These are phyloP conservation scores for Casuarius casuarius DNA, from an alignment of 2,113 vertebrate genomes.

Conservation along the genomic window DNA sequence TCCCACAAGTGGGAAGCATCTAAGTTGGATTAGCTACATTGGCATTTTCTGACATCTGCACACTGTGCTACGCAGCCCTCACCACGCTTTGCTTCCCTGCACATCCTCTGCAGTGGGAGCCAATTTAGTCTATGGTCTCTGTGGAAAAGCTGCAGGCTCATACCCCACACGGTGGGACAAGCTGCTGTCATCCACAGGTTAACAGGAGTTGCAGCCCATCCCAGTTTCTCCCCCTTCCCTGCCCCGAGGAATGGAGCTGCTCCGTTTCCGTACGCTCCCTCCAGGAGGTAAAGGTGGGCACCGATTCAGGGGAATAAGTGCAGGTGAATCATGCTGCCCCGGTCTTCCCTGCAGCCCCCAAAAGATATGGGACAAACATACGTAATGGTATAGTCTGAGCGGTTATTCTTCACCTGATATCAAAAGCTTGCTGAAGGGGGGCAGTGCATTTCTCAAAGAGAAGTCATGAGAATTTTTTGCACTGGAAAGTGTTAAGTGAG, in stretches of 20 bases:
- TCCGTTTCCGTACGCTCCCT: not conserved
- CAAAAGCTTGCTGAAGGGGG: not conserved
- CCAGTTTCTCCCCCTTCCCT: not conserved
- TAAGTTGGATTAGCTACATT: not conserved
- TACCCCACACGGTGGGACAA: not conserved
- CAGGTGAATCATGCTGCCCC: not conserved
- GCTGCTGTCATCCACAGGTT: not conserved
- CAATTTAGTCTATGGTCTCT: not conserved
- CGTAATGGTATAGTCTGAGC: not conserved
- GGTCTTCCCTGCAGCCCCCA: not conserved
- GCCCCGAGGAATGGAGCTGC: not conserved
- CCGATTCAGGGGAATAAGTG: not conserved
- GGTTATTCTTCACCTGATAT: not conserved
- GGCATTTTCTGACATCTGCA: not conserved
- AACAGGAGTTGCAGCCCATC: not conserved
- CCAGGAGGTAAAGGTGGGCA: accelerated
- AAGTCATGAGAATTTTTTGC: not conserved
- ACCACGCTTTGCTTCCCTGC: not conserved
- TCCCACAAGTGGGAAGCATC: not conserved
- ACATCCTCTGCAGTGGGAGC: not conserved
- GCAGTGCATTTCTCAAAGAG: not conserved
- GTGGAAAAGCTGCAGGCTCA: not conserved
- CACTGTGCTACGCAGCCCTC: not conserved
- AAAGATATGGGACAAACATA: not conserved
- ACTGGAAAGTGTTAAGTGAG: not conserved